Evolutionary conservation across 1,140 invertebrate species (phyloP).

Genomic region (Ceratosolen solmsi): DNA sequence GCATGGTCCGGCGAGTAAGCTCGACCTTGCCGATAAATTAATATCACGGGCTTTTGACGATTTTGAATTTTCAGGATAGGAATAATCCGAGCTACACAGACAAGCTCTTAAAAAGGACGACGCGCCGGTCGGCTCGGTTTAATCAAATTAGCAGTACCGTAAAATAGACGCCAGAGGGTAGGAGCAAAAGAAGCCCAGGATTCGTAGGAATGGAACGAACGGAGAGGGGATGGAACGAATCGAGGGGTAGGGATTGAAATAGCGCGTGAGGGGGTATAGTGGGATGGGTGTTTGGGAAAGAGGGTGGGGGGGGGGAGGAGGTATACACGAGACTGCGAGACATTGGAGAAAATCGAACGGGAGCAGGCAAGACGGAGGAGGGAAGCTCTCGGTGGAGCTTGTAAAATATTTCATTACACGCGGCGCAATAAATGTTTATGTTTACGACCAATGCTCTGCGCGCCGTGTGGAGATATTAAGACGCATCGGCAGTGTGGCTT

Average conservation of each 20-base stretch:
- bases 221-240: not conserved
- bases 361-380: slow-evolving; percentile 5
- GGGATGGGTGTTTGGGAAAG: not conserved
- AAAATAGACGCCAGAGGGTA: slow-evolving; percentile 26
- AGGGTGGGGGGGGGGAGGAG: slow-evolving; percentile 30
- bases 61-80: no score
- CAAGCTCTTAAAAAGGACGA: no score
- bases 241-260: not conserved
- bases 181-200: not conserved
- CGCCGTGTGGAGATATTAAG: slow-evolving; percentile 53
- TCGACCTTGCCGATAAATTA: no score
- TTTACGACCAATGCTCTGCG: slow-evolving; percentile 45
- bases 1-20: no score
- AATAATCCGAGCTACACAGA: no score
- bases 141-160: slow-evolving; percentile 58
- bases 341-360: slow-evolving; percentile 36
- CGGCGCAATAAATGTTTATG: slow-evolving; percentile 50
- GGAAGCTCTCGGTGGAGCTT: slow-evolving; percentile 37
- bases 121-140: slow-evolving; percentile 30
- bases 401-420: slow-evolving; percentile 54
- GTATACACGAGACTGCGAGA: not conserved
- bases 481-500: slow-evolving; percentile 54
- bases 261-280: not conserved
- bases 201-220: not conserved
- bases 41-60: no score